These are phyloP conservation scores for Oreochromis mossambicus DNA, from an alignment of 2,797 vertebrate species.

Conservation along the genomic window DNA sequence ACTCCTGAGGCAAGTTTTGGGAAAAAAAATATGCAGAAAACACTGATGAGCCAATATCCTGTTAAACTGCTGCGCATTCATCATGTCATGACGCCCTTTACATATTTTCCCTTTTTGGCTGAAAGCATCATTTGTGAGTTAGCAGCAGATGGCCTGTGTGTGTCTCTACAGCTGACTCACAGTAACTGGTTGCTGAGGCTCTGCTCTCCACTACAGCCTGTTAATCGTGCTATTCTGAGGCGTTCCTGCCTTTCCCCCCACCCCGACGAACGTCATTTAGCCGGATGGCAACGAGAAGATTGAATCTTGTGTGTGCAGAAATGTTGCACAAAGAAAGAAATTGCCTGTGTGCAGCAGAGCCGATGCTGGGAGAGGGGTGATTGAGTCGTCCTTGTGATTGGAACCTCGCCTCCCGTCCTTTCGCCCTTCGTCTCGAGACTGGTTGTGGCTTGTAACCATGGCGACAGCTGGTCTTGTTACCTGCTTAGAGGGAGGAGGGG, in stretches of 20 bases:
- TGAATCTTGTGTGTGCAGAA: constrained; percentile 43
- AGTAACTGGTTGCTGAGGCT: constrained; percentile 40
- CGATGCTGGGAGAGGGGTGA: constrained; percentile 36
- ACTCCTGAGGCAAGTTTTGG: not conserved
- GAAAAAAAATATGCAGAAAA: not conserved
- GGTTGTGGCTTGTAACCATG: constrained; percentile 67
- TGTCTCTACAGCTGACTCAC: constrained; percentile 58
- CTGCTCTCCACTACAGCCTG: constrained; percentile 26
- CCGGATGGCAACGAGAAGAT: constrained; percentile 30
- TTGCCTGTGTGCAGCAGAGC: constrained; percentile 31
- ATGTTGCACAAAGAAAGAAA: constrained; percentile 29
- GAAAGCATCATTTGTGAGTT: constrained; percentile 17
- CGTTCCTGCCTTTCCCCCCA: constrained; percentile 2
- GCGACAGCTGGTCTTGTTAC: constrained; percentile 65
- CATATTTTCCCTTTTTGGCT: constrained; percentile 41
- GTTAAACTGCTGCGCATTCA: constrained; percentile 14
- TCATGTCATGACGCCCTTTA: constrained; percentile 17
- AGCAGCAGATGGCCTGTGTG: constrained; percentile 49
- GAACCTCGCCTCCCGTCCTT: not conserved
- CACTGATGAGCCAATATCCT: constrained; percentile 3
- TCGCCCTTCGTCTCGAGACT: constrained; percentile 32
- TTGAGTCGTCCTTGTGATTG: constrained; percentile 64
- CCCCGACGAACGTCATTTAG: constrained; percentile 29
- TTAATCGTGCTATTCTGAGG: constrained; percentile 54
- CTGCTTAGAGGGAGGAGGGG: constrained; percentile 37